Evolutionary conservation across 2,113 vertebrate genomes (phyloP), one percentile per base, ranked within the genome.

Genomic region (Ageneiosus marmoratus): DNA sequence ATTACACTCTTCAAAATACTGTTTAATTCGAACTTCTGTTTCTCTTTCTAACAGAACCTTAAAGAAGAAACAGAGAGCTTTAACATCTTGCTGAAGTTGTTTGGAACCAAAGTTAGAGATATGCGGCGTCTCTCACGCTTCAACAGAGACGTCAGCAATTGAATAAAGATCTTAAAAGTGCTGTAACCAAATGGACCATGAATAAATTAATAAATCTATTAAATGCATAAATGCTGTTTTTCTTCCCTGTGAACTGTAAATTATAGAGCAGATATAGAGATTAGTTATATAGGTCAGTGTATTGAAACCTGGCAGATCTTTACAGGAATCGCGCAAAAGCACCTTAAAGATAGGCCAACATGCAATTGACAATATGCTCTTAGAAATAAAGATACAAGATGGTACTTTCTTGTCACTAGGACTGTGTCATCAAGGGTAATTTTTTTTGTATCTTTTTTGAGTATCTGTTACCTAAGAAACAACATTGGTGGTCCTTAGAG

Each of bases 101-200:
- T 95, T 76, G 92, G 88, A 82, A 27, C 41, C 3, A 87, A 85
- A 77, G 87, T 91, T 60, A 92, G 84, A 88, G 90, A 92, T 78
- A 88, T 87, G 0, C 85, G 84, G 72, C 85, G 87, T 7, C 77
- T 81, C 58, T 76, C 83, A 22, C 6, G 82, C 73, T 77, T 50
- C 84, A 53, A 51, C 53, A 55, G 22, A 24, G 70, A 70, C 10
- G 16, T 34, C 65, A 8, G 4, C 34, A 55, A 58, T 37, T 18
- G 13, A 11, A 1, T 34, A 63, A 34, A 65, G 4, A 20, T 73
- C 29, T 9, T 27, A 60, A 63, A 20, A 53, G 32, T 34, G 20
- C 22, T 55, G 24, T 53, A 16, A 76, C 6, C 20, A 58, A 69
- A 82, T 72, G 22, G 27, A 53, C 18, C 5, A 53, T 29, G 73